Percentiles rank a stretch among this genome's conserved stretches.
Evolutionary conservation across 2,113 vertebrate genomes (phyloP).

Genomic region (Elephantulus edwardii): DNA sequence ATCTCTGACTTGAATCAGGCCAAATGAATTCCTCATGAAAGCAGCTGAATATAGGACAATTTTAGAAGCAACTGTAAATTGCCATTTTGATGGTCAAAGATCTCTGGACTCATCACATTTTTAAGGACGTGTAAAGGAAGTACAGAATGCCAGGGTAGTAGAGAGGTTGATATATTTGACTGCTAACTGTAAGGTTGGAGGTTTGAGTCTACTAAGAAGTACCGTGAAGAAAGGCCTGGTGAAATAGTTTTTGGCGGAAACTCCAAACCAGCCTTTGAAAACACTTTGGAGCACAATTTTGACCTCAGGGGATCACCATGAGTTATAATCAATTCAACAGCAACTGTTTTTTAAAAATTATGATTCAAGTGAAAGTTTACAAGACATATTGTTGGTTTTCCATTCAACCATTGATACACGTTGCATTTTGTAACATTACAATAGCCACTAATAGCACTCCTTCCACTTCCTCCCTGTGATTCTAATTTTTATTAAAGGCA

Average conservation of each 20-base stretch:
- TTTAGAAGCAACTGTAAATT: slow-evolving; percentile 36
- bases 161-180: not conserved
- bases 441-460: too few species aligned
- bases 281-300: not conserved
- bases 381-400: not conserved
- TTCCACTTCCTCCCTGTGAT: too few species aligned
- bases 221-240: not conserved
- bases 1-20: slow-evolving; percentile 19
- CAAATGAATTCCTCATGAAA: not conserved
- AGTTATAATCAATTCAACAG: not conserved
- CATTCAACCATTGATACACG: too few species aligned
- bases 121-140: not conserved
- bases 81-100: not conserved
- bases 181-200: not conserved
- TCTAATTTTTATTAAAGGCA: too few species aligned
- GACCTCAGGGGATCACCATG: not conserved
- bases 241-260: not conserved
- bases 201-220: not conserved
- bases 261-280: not conserved
- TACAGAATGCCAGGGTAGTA: not conserved
- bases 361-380: not conserved
- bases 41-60: slow-evolving; percentile 2
- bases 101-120: not conserved
- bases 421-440: too few species aligned
- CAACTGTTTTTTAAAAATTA: not conserved